Base-by-base conservation (phyloP, 2,113 vertebrate species). In the Lates calcarifer region DNA sequence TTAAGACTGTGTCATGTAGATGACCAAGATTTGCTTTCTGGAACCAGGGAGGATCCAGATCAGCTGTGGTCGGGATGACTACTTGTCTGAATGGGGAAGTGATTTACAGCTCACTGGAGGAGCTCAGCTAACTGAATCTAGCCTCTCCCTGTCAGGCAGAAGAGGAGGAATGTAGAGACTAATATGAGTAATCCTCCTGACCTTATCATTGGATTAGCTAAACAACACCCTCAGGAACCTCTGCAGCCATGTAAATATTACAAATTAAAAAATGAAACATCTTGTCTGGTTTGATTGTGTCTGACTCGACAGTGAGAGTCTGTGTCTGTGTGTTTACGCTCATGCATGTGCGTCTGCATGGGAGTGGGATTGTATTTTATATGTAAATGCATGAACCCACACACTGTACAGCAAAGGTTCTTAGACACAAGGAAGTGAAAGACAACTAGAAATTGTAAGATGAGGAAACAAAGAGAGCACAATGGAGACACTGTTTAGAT, bases 61-160 rank as follows among this genome's bases (percentile, higher is more conserved):
- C 85, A 66, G 71, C 45, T 70, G 56, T 68, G 81, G 79, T 86
- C 78, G 55, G 70, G 60, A 78, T 9, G 63, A 51, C 71, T 43
- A 68, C 77, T 78, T 74, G 65, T 83, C 73, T 81, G 51, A 56
- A 80, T 37, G 28, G 51, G n/a, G 70, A 91, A 79, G 73, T 90
- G 91, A 93, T 91, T 91, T 90, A 85, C 84, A 55, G 83, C 79
- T 71, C 76, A 60, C 75, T 61, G 64, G 65, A 81, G 82, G 68
- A 70, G 61, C 62, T 87, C 60, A 64, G 74, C 82, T 71, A 80
- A 79, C 56, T 66, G 43, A 41, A 43, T 67, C 29, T 22, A 45
- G 70, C 69, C 82, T 85, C 79, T 74, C 56, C n/a, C 72, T 85
- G 70, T 84, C 66, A 35, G 63, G 26, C 72, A 39, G n/a, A n/a